A percentile compares a stretch with the other conserved stretches of the same genome.
phyloP scores from a whole-genome alignment of 1,140 invertebrate genomes.

The Aradophagus sp. region DNA sequence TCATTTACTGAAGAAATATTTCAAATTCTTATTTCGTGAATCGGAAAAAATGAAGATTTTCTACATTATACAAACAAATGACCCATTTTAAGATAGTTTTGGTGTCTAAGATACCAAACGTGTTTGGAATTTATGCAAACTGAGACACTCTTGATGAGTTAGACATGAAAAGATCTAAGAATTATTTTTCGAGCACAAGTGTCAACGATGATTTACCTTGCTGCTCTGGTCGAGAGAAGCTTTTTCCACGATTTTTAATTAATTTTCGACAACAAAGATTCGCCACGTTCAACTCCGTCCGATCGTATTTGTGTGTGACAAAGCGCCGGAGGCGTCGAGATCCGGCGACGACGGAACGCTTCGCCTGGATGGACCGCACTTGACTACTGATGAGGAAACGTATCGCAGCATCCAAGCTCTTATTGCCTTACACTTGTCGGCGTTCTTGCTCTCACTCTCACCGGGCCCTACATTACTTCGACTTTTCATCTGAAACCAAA shows the following conservation, averaged over 20 bases:
- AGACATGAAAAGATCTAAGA: too few species aligned
- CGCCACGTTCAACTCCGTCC: slow-evolving; percentile 18
- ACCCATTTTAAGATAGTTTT: too few species aligned
- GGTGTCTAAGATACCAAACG: too few species aligned
- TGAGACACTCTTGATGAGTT: too few species aligned
- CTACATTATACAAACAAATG: too few species aligned
- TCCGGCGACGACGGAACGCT: slow-evolving; percentile 27
- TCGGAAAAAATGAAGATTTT: too few species aligned
- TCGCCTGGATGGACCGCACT: slow-evolving; percentile 50
- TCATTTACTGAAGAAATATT: too few species aligned
- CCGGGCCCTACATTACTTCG: slow-evolving; percentile 48
- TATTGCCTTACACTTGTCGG: slow-evolving; percentile 50
- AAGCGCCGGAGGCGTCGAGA: slow-evolving; percentile 1
- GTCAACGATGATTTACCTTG: slow-evolving; percentile 30
- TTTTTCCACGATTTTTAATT: slow-evolving; percentile 4
- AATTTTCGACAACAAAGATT: slow-evolving; percentile 12
- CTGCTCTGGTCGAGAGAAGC: neutral
- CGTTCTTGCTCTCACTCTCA: slow-evolving; percentile 54
- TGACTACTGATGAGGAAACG: slow-evolving; percentile 57
- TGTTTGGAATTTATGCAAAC: too few species aligned
- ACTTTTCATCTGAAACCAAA: slow-evolving; percentile 36
- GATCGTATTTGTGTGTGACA: slow-evolving; percentile 8
- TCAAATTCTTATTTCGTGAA: too few species aligned
- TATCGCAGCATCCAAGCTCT: slow-evolving; percentile 51
- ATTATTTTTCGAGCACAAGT: slow-evolving; percentile 8